These are phyloP conservation scores for Oegoconia quadripuncta DNA, from an alignment of 2,888 invertebrate genomes.

Conservation along the genomic window DNA sequence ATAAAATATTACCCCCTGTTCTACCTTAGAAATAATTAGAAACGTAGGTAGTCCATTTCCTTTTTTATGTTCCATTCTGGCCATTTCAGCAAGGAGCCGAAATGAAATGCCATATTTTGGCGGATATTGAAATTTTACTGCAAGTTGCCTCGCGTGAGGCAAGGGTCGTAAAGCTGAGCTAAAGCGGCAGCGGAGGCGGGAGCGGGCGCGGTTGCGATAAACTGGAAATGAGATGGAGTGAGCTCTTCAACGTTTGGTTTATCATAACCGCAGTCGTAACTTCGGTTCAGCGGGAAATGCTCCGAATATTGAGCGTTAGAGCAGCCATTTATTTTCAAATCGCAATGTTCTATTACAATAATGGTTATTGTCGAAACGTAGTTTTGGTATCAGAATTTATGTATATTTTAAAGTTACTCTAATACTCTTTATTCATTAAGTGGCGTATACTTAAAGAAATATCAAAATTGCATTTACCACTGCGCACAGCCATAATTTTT, in stretches of 20 bases:
- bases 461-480: too few relatives aligned
- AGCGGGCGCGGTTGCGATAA: slow-evolving; percentile 27
- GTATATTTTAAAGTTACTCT: too few relatives aligned
- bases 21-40: slow-evolving; percentile 24
- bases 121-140: slow-evolving; percentile 62
- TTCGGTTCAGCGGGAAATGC: slow-evolving; percentile 19
- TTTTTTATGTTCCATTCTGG: slow-evolving; percentile 38
- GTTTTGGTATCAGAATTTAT: too few relatives aligned
- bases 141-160: slow-evolving; percentile 36
- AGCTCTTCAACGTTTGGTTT: slow-evolving; percentile 36
- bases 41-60: slow-evolving; percentile 30
- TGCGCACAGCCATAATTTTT: too few relatives aligned
- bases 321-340: background rate
- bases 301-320: slow-evolving; percentile 2
- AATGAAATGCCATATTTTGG: slow-evolving; percentile 58
- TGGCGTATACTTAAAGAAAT: too few relatives aligned
- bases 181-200: slow-evolving; percentile 1
- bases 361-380: too few relatives aligned
- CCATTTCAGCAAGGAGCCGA: slow-evolving; percentile 40
- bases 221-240: slow-evolving; percentile 30
- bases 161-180: slow-evolving; percentile 37
- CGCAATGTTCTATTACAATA: background rate
- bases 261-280: slow-evolving; percentile 32
- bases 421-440: too few relatives aligned
- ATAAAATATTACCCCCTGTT: background rate